Evolutionary conservation across 2,888 invertebrate species (phyloP).

Genomic region (Galerucella calmariensis): DNA sequence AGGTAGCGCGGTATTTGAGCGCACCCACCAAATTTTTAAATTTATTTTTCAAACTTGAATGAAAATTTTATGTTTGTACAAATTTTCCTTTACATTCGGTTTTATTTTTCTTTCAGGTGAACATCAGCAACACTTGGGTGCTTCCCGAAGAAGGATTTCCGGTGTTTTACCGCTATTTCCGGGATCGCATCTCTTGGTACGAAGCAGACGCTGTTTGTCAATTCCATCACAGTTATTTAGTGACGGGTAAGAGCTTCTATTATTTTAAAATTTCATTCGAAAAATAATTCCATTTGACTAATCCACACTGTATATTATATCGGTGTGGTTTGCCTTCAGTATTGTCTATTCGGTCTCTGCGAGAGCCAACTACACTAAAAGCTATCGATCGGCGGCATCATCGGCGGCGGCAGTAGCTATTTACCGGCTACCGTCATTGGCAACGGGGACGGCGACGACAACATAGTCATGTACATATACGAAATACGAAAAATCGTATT

Average conservation of each 20-base stretch:
- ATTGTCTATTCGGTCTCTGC: slow-evolving; percentile 7
- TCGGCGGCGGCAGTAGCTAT: slow-evolving; percentile 1
- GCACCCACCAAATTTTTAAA: too few relatives aligned
- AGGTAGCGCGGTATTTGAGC: too few relatives aligned
- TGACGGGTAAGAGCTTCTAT: slow-evolving; percentile 73
- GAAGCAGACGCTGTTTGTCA: slow-evolving; percentile 87
- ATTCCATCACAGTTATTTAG: slow-evolving; percentile 83
- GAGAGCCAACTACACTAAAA: slow-evolving; percentile 13
- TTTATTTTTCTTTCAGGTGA: slow-evolving; percentile 67
- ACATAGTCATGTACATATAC: neutral
- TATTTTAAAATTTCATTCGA: neutral
- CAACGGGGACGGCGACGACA: slow-evolving; percentile 5
- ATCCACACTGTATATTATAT: neutral
- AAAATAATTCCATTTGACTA: neutral
- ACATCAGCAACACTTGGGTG: slow-evolving; percentile 86
- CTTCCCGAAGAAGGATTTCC: slow-evolving; percentile 84
- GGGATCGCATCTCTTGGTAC: slow-evolving; percentile 86
- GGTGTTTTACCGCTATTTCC: slow-evolving; percentile 85
- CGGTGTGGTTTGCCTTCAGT: neutral
- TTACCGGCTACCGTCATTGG: slow-evolving; percentile 10
- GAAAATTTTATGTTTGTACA: neutral
- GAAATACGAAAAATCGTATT: neutral
- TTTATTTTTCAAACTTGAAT: neutral
- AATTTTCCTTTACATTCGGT: neutral
- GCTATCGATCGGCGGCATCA: slow-evolving; percentile 14